Percentiles rank a stretch among this genome's conserved stretches.
Evolutionary conservation across 2,113 vertebrate species (phyloP).

Genomic region (Papio anubis): DNA sequence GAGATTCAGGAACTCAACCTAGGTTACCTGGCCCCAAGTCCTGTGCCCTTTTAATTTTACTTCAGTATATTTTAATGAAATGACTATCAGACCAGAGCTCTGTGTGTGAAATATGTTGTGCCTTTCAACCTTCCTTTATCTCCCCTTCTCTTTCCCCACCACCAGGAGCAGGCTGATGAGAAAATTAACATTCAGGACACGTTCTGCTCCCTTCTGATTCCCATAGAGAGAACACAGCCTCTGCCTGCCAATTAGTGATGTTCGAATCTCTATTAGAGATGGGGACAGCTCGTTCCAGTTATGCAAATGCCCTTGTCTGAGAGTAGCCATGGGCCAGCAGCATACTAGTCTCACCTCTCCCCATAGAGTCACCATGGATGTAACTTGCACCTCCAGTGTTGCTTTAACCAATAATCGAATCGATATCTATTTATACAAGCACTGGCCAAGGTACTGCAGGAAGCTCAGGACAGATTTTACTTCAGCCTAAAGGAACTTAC

Average conservation of each 20-base stretch:
- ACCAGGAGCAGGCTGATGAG: background rate
- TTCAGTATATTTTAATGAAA: background rate
- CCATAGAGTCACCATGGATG: background rate
- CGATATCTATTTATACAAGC: background rate
- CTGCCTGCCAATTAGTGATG: slow-evolving; percentile 76
- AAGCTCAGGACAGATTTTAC: background rate
- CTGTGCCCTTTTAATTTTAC: background rate
- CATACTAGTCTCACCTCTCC: background rate
- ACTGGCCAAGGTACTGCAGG: background rate
- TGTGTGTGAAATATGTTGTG: background rate
- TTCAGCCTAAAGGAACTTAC: background rate
- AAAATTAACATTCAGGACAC: slow-evolving; percentile 55
- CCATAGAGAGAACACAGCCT: slow-evolving; percentile 65
- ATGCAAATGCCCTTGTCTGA: slow-evolving; percentile 53
- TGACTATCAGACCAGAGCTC: background rate
- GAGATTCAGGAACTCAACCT: background rate
- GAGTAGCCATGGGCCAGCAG: background rate
- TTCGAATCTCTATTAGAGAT: slow-evolving; percentile 59
- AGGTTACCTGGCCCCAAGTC: background rate
- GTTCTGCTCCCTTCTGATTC: slow-evolving; percentile 54
- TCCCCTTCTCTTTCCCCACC: background rate
- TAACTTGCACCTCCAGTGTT: background rate
- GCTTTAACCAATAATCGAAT: background rate
- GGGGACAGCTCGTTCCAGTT: slow-evolving; percentile 66
- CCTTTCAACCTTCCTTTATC: background rate